Conservation (phyloP, 2,797 vertebrate genomes). For the Somateria mollissima region DNA sequence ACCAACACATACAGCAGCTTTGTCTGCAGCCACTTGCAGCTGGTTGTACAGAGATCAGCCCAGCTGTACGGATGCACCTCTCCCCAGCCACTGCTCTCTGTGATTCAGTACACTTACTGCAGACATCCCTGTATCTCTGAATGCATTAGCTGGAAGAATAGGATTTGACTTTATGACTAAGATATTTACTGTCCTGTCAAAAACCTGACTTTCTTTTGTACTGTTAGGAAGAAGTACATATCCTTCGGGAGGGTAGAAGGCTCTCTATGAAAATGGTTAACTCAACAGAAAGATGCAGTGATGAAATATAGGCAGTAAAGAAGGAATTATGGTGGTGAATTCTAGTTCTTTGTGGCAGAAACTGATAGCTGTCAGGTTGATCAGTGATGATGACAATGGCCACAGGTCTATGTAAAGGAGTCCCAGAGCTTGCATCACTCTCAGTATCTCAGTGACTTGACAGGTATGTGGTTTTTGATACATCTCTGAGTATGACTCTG, state of each 20-base stretch:
- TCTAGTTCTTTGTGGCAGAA: conserved; percentile 4
- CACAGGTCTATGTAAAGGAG: conserved; percentile 38
- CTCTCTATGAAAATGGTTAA: conserved; percentile 44
- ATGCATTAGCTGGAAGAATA: conserved; percentile 30
- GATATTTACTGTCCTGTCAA: conserved; percentile 64
- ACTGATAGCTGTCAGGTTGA: conserved; percentile 60
- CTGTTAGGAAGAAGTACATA: conserved; percentile 1
- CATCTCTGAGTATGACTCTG: neutral
- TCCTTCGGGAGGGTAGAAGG: conserved; percentile 29
- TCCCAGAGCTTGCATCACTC: conserved; percentile 46
- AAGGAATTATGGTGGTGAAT: conserved; percentile 18
- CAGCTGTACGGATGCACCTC: neutral
- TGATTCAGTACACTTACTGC: neutral
- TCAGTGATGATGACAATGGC: conserved; percentile 34
- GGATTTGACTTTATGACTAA: conserved; percentile 49
- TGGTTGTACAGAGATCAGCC: neutral
- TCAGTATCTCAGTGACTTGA: conserved; percentile 35
- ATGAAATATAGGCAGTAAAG: conserved; percentile 41
- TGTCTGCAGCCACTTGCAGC: neutral
- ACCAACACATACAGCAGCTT: neutral
- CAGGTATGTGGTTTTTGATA: conserved; percentile 47
- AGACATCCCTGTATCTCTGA: neutral
- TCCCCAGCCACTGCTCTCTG: neutral
- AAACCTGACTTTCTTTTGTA: neutral
- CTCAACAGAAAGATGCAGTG: conserved; percentile 7